Base-by-base conservation (phyloP, 2,888 invertebrate genomes). In the Scrobipalpa atriplicella region DNA sequence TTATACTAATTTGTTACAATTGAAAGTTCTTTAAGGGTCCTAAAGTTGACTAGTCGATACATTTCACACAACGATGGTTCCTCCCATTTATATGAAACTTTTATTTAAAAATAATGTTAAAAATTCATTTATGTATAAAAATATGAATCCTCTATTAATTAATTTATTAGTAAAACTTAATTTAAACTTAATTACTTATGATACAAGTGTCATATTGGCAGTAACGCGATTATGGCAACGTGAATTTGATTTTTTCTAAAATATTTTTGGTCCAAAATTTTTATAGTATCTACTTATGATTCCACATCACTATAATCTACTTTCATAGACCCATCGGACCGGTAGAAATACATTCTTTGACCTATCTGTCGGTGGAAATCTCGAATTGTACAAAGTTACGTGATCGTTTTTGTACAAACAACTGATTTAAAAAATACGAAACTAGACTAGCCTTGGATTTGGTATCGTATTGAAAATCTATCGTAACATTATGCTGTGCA, bases 191-290 rank as follows among this genome's bases (percentile, higher is more conserved):
- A 70, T 70, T 75, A 77, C 75, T 77, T 78, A 79, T 72, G 68
- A 74, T 75, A 79, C 67, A 85, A 87, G 86, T 90, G 89, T 90
- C 89, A 89, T 89, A 88, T 88, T 89, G 90, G 89, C 91, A 90
- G 90, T 91, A 84, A 85, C 81, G 82, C 85, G 84, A 84, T 84
- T 89, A 92, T 92, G 92, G 92, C 92, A 92, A 89, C 90, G 85
- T 87, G 90, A 91, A 91, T 90, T 89, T 89, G 89, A 83, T 82
- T 87, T 69, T 87, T 69, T 88, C 84, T 89, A 86, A 84, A 81
- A 84, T 89, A 89, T 91, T 91, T 92, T 92, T 92, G 92, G 92
- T 91, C 92, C 92, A 86, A 91, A 84, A 81, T 81, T 78, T 83
- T 78, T 71, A 83, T 83, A 85, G 80, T 83, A 83, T 78, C 79